Base-by-base conservation (phyloP, 2,888 invertebrate species). In the Stratiomys singularior region DNA sequence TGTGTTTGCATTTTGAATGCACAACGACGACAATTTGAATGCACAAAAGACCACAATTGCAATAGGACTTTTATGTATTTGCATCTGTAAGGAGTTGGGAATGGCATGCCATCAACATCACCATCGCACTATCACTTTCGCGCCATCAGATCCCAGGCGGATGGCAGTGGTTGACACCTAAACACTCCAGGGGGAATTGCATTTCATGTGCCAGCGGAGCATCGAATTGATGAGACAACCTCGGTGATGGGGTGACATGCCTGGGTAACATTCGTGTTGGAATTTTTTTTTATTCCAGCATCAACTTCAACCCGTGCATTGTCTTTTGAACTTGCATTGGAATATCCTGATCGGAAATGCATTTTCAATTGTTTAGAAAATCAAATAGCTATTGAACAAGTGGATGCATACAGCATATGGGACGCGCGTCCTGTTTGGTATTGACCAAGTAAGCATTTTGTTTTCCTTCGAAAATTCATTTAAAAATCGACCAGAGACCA, bases 1-100 rank as follows among this genome's bases (percentile, higher is more conserved):
- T 79, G 69, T 79, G 76, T 77, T 79, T 77, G 77, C 77, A 74
- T 77, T 79, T 76, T 77, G 79, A 79, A 79, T 79, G 46, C 56
- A 52, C 46, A 77, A 77, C 67, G 74, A 58, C 74, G 74, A 58
- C 74, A 60, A 74, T 74, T 74, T 74, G 37, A 74, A 74, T 74
- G 74, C 74, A 74, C 58, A 74, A 74, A 72, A 60, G 74, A 23
- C 74, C 44, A 60, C 74, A 74, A 60, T 74, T 23, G 74, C 58
- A 74, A 74, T 60, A 58, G 58, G 58, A 58, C 18, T 11, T 18
- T 3, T 3, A 21, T 44, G 56, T 58, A 30, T 30, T 21, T 44
- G 56, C 72, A 30, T 30, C 37, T 21, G 58, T 37, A 28, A 74
- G 44, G 60, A 28, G 72, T 18, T 28, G 4, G 56, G 18, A 52